Evolutionary conservation across 2,797 vertebrate species (phyloP).

Genomic region (Momotus momota): DNA sequence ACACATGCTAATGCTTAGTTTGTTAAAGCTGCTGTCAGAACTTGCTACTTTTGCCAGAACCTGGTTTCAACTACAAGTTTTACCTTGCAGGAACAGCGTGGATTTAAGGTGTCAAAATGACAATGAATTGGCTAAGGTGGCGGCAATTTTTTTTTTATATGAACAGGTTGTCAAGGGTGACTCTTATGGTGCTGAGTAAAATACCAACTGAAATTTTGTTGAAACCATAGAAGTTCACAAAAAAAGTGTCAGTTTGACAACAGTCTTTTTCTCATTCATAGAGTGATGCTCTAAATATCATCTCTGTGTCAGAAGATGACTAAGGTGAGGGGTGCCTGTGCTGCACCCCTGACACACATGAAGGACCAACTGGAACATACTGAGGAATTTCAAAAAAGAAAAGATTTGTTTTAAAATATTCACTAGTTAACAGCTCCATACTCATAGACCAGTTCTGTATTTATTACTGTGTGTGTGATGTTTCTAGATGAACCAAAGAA

Average conservation of each 20-base stretch:
- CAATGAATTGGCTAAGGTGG: background rate
- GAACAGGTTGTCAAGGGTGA: background rate
- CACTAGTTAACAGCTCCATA: background rate
- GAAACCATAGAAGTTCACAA: background rate
- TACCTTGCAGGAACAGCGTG: background rate
- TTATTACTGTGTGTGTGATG: background rate
- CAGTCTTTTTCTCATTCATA: background rate
- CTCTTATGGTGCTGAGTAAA: background rate
- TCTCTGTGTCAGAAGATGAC: background rate
- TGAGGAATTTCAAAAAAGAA: background rate
- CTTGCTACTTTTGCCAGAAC: background rate
- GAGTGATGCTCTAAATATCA: background rate
- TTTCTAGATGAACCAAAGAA: background rate
- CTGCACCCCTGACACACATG: background rate
- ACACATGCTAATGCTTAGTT: background rate
- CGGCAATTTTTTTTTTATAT: background rate
- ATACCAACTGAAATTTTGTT: background rate
- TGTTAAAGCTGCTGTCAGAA: background rate
- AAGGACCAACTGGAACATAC: background rate
- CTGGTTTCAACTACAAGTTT: background rate
- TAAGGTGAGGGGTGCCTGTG: background rate
- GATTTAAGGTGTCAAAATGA: background rate
- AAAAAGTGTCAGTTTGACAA: background rate
- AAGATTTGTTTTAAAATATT: background rate
- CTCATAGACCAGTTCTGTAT: background rate